These are phyloP conservation scores for Acronicta alni DNA, from an alignment of 2,888 invertebrate species.

Conservation along the genomic window DNA sequence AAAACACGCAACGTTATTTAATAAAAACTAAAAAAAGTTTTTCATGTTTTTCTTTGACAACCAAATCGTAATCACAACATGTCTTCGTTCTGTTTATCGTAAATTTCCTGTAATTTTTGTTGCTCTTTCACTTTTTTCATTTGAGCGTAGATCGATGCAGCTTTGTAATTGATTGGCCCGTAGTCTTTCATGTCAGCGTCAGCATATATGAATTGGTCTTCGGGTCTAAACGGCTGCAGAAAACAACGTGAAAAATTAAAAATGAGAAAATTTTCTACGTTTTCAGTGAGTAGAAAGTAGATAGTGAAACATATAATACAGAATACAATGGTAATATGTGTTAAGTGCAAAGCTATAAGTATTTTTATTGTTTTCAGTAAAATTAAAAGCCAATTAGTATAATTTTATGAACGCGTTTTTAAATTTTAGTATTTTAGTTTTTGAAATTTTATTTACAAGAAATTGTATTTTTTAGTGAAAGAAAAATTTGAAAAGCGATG, in stretches of 20 bases:
- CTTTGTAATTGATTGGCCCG: conserved; percentile 97
- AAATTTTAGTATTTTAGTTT: conserved; percentile 26
- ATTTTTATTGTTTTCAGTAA: not conserved
- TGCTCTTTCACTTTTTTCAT: conserved; percentile 91
- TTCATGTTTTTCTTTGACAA: conserved; percentile 44
- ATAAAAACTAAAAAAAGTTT: conserved; percentile 9
- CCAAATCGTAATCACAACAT: conserved; percentile 70
- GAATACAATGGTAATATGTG: conserved; percentile 68
- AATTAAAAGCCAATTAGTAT: conserved; percentile 19
- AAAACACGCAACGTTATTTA: conserved; percentile 16
- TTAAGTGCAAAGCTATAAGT: conserved; percentile 56
- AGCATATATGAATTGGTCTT: conserved; percentile 95
- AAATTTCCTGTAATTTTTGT: conserved; percentile 83
- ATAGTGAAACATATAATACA: conserved; percentile 28
- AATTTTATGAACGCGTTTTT: not conserved
- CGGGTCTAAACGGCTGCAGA: conserved; percentile 94
- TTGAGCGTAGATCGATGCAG: conserved; percentile 94
- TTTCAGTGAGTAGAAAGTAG: conserved; percentile 7
- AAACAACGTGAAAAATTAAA: conserved; percentile 28
- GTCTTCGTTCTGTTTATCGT: conserved; percentile 81
- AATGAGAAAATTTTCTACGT: not conserved
- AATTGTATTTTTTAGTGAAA: not conserved
- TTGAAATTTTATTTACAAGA: conserved; percentile 7
- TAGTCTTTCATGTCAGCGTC: conserved; percentile 97
- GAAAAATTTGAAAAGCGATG: conserved; percentile 54